These are phyloP conservation scores for Atta colombica DNA, from an alignment of 1,140 invertebrate genomes.

Conservation along the genomic window DNA sequence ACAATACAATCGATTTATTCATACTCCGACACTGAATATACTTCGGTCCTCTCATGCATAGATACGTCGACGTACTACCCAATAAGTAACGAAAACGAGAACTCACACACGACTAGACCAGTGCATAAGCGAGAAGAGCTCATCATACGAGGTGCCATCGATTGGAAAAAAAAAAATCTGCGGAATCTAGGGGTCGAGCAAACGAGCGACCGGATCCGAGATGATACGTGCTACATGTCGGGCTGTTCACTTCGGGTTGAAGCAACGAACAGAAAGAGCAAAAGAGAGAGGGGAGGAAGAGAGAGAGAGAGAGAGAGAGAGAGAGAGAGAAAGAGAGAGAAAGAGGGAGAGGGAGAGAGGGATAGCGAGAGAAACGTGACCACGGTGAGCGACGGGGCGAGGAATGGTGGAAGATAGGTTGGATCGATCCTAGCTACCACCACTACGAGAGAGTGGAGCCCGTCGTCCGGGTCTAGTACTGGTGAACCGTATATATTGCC, in stretches of 20 bases:
- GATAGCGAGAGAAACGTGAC: not conserved
- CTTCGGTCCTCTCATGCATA: not conserved
- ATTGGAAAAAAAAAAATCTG: not conserved
- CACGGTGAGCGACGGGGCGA: not conserved
- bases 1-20: slow-evolving; percentile 27
- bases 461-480: slow-evolving; percentile 41
- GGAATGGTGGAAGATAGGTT: slow-evolving; percentile 57
- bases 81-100: slow-evolving; percentile 23
- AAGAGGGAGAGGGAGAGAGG: slow-evolving; percentile 1
- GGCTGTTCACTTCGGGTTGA: slow-evolving; percentile 39
- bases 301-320: slow-evolving; percentile 13
- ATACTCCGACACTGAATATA: not conserved
- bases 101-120: not conserved
- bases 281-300: not conserved
- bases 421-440: slow-evolving; percentile 64
- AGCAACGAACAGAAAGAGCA: not conserved
- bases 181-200: slow-evolving; percentile 2
- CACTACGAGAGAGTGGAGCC: slow-evolving; percentile 47
- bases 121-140: not conserved
- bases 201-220: slow-evolving; percentile 39
- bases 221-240: slow-evolving; percentile 46
- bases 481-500: slow-evolving; percentile 23
- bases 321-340: not conserved
- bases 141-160: not conserved
- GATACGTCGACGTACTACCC: not conserved